Conservation (phyloP, 2,888 invertebrate genomes). For the Ypsolopha scabrella region DNA sequence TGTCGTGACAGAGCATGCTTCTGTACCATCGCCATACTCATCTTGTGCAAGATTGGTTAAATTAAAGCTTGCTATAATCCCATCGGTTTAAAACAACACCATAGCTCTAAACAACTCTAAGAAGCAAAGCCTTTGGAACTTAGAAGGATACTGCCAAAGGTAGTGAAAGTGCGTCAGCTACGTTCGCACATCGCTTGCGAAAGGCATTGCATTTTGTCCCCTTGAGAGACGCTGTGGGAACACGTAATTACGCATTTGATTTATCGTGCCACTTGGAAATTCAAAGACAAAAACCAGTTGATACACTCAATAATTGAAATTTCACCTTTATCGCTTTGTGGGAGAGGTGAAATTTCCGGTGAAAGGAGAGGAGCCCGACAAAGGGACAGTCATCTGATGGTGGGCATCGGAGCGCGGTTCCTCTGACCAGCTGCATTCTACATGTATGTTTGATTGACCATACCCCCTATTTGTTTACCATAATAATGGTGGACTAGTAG, state of each 20-base stretch:
- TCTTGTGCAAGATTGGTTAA: conserved; percentile 26
- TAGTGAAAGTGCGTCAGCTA: conserved; percentile 35
- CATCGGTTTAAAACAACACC: conserved; percentile 29
- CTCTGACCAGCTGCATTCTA: conserved; percentile 15
- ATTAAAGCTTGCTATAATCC: conserved; percentile 22
- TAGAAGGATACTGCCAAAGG: not conserved
- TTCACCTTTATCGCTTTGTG: not conserved
- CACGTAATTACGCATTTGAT: conserved; percentile 2
- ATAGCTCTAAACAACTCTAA: not conserved
- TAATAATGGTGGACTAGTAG: not conserved
- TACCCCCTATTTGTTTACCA: not conserved
- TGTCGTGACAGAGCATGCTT: conserved; percentile 29
- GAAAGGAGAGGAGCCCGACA: conserved; percentile 2
- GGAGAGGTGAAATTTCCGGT: not conserved
- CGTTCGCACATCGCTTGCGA: conserved; percentile 24
- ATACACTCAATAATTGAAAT: not conserved
- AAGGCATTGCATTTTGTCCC: conserved; percentile 13
- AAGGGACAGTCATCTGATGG: conserved; percentile 6
- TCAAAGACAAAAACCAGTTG: not conserved
- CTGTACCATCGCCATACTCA: conserved; percentile 38
- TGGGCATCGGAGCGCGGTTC: conserved; percentile 45
- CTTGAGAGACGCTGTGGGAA: not conserved
- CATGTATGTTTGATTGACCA: conserved; percentile 9
- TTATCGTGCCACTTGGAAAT: not conserved
- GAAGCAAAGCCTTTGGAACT: no score